Percentiles rank a stretch among this genome's conserved stretches.
Conservation (phyloP, 2,113 vertebrate species). For the Synchiropus splendidus region DNA sequence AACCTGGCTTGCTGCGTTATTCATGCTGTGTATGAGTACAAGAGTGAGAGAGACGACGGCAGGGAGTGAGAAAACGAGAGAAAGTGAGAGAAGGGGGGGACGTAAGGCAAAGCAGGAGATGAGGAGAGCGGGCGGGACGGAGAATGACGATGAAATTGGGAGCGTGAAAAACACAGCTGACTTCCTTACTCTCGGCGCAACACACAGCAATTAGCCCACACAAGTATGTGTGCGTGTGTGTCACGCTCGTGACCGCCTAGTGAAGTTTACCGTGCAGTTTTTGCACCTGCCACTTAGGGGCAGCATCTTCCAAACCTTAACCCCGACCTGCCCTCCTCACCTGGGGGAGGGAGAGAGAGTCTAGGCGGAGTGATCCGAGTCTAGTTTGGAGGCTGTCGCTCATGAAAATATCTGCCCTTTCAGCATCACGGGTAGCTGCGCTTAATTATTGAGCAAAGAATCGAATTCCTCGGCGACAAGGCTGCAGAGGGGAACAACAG, state of each 20-base stretch:
- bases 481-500: no score
- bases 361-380: no score
- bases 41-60: slow-evolving; percentile 24
- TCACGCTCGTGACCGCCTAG: slow-evolving; percentile 9
- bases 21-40: slow-evolving; percentile 51
- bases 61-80: not conserved
- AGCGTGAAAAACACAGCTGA: slow-evolving; percentile 37
- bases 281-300: slow-evolving; percentile 62
- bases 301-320: slow-evolving; percentile 64
- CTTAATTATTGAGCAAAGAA: no score
- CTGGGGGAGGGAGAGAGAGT: not conserved
- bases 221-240: slow-evolving; percentile 13
- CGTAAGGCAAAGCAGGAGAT: slow-evolving; percentile 10
- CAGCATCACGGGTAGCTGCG: no score
- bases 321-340: slow-evolving; percentile 38
- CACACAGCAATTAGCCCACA: slow-evolving; percentile 55
- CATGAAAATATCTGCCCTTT: no score
- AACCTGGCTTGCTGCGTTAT: slow-evolving; percentile 62
- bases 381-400: no score
- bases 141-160: slow-evolving; percentile 18
- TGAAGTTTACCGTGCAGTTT: slow-evolving; percentile 54
- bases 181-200: slow-evolving; percentile 51
- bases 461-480: no score
- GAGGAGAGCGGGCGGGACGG: slow-evolving; percentile 13
- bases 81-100: not conserved